These are phyloP conservation scores for Nannoperca australis DNA, from an alignment of 2,797 vertebrate species.

Conservation along the genomic window DNA sequence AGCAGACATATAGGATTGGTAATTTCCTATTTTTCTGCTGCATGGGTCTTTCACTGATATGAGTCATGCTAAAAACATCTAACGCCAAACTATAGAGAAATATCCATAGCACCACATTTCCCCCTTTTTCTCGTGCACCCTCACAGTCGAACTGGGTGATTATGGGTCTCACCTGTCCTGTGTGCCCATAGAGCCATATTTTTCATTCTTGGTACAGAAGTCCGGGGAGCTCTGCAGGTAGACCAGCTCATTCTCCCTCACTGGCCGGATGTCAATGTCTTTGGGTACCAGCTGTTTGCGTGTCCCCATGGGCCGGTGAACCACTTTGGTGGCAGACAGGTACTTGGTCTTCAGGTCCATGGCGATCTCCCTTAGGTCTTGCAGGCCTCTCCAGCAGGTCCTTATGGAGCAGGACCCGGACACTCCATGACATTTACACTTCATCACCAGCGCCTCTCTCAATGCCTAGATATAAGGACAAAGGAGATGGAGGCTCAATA, in stretches of 20 bases:
- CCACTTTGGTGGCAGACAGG: conserved; percentile 97
- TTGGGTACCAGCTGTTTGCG: conserved; percentile 98
- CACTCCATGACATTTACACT: conserved; percentile 98
- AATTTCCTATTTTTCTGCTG: conserved; percentile 65
- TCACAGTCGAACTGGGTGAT: background rate
- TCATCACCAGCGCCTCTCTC: conserved; percentile 94
- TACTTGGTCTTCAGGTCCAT: conserved; percentile 97
- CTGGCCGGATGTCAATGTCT: conserved; percentile 96
- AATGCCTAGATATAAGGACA: conserved; percentile 84
- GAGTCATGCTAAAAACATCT: conserved; percentile 27
- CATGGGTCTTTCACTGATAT: conserved; percentile 10
- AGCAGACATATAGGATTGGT: conserved; percentile 47
- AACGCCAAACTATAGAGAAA: background rate
- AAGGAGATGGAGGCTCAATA: conserved; percentile 7
- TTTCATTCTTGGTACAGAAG: conserved; percentile 96
- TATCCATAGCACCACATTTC: background rate
- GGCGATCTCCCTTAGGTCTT: conserved; percentile 94
- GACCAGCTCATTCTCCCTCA: conserved; percentile 95
- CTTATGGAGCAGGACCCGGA: conserved; percentile 98
- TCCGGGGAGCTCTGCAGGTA: conserved; percentile 98
- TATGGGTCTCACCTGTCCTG: conserved; percentile 92
- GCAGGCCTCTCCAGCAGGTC: conserved; percentile 98
- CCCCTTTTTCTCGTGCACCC: conserved; percentile 11
- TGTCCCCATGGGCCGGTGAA: conserved; percentile 94
- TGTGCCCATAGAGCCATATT: conserved; percentile 94